phyloP scores from a whole-genome alignment of 2,797 vertebrate genomes.

The Glossophaga mutica region DNA sequence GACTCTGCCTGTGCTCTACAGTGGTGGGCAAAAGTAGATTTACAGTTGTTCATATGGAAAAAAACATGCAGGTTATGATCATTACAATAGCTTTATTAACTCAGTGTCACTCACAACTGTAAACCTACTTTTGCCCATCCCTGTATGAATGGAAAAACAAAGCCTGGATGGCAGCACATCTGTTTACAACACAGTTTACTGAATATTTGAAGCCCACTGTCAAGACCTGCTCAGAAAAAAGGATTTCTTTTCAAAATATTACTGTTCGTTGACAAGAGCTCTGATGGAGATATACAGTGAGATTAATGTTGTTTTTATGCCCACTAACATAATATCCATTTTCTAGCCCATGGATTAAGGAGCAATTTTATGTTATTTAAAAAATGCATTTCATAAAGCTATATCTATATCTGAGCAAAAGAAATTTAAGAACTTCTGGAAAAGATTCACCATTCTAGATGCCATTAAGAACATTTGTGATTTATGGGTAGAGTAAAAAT shows the following conservation, averaged over 20 bases:
- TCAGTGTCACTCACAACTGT: no score
- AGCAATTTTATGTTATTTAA: neutral
- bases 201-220: neutral
- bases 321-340: neutral
- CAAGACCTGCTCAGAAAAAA: neutral
- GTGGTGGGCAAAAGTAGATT: no score
- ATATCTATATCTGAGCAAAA: neutral
- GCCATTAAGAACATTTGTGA: neutral
- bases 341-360: neutral
- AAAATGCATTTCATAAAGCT: neutral
- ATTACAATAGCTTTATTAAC: no score
- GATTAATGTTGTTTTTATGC: no score
- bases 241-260: neutral
- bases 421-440: neutral
- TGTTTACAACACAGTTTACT: neutral
- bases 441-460: neutral
- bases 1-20: neutral
- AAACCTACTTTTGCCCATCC: no score
- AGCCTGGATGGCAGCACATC: neutral
- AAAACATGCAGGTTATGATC: no score
- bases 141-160: neutral
- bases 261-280: neutral
- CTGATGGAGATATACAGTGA: neutral
- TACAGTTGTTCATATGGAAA: no score
- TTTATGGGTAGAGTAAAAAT: neutral